phyloP scores from a whole-genome alignment of 2,113 vertebrate genomes.

The Trogon surrucura region DNA sequence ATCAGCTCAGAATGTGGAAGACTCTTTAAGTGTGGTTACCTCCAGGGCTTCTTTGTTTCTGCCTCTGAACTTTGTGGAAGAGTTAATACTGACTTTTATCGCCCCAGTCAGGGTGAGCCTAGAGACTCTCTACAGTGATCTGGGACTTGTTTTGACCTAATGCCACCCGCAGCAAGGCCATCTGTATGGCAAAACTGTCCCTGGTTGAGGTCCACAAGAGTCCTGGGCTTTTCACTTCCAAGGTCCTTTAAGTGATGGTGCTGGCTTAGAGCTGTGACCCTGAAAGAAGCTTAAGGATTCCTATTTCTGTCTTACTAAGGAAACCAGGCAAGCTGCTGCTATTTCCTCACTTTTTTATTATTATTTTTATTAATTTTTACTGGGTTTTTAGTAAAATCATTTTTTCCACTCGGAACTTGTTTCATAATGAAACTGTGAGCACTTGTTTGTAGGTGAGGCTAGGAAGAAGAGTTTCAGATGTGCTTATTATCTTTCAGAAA shows the following conservation, averaged over 20 bases:
- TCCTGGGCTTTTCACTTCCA: background rate
- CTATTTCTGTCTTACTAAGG: background rate
- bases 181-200: background rate
- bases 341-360: background rate
- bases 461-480: background rate
- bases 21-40: background rate
- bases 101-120: background rate
- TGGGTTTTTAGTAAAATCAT: background rate
- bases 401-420: background rate
- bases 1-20: background rate
- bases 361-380: background rate
- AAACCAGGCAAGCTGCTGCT: background rate
- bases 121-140: background rate
- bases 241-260: background rate
- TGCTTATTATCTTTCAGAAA: background rate
- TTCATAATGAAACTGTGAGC: background rate
- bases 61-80: background rate
- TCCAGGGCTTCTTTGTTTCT: background rate
- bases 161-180: background rate
- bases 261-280: background rate
- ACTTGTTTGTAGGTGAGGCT: background rate
- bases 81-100: background rate
- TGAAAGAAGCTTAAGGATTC: background rate
- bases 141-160: background rate
- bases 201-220: background rate